Percentiles rank a stretch among this genome's conserved stretches.
Evolutionary conservation across 2,888 invertebrate genomes (phyloP).

Genomic region (Phengaris arion): DNA sequence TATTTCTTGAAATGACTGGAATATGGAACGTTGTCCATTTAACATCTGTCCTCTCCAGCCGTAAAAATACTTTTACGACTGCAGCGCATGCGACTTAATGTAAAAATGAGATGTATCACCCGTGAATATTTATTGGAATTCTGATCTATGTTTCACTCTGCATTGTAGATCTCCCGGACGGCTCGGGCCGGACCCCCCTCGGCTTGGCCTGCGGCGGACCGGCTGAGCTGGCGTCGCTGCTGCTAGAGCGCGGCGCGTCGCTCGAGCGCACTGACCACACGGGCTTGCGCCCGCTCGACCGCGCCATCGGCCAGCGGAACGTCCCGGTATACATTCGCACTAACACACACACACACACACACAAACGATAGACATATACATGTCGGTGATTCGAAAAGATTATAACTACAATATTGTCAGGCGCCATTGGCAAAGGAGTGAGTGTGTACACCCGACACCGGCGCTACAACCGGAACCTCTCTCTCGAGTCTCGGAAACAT

Average conservation of each 20-base stretch:
- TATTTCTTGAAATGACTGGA: neutral
- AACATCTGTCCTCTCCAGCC: too few species aligned
- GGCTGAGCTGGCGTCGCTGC: slow-evolving; percentile 85
- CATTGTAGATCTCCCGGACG: slow-evolving; percentile 84
- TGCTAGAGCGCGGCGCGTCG: slow-evolving; percentile 93
- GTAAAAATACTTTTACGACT: too few species aligned
- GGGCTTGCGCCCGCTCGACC: slow-evolving; percentile 94
- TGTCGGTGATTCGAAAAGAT: too few species aligned
- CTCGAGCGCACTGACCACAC: slow-evolving; percentile 95
- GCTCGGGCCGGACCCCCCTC: slow-evolving; percentile 93
- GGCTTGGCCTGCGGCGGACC: slow-evolving; percentile 89
- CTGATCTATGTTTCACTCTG: neutral
- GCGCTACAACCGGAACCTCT: too few species aligned
- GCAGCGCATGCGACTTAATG: too few species aligned
- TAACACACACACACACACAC: neutral
- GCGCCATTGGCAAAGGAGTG: too few species aligned
- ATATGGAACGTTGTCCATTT: neutral
- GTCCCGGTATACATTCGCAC: slow-evolving; percentile 71
- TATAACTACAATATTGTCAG: too few species aligned
- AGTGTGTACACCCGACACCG: too few species aligned
- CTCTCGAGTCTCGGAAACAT: too few species aligned
- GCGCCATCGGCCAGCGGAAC: slow-evolving; percentile 95
- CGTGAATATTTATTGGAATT: too few species aligned
- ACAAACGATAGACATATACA: too few species aligned
- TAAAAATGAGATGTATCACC: too few species aligned